These are phyloP conservation scores for Toxotes jaculatrix DNA, from an alignment of 2,113 vertebrate genomes.

Conservation along the genomic window DNA sequence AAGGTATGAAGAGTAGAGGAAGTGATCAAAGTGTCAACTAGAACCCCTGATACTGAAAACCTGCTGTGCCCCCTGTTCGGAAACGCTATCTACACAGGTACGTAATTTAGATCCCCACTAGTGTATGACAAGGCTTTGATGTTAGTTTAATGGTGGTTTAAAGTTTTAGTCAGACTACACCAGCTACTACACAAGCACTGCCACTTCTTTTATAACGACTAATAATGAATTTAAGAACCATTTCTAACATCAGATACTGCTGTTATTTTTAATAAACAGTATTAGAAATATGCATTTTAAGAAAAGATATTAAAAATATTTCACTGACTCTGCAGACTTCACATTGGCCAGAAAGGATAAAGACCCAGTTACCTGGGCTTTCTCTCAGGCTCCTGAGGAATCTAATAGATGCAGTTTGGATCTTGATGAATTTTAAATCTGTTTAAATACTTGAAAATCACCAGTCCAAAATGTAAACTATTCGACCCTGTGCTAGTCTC, in stretches of 20 bases:
- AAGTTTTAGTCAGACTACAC: conserved; percentile 13
- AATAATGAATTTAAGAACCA: background rate
- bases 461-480: background rate
- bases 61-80: conserved; percentile 23
- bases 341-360: background rate
- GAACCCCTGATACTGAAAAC: conserved; percentile 57
- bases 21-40: conserved; percentile 71
- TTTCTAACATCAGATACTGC: background rate
- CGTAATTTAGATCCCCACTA: conserved; percentile 36
- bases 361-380: no score
- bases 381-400: background rate
- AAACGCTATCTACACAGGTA: conserved; percentile 55
- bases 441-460: background rate
- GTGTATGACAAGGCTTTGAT: conserved; percentile 50
- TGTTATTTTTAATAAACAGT: background rate
- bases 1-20: conserved; percentile 63
- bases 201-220: background rate
- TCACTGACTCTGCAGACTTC: background rate
- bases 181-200: background rate
- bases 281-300: background rate
- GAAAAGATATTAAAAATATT: background rate
- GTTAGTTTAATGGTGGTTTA: conserved; percentile 40
- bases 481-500: background rate
- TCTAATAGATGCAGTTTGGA: background rate
- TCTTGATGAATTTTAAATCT: background rate